Base-by-base conservation (phyloP, 2,113 vertebrate species). In the Petrocephalus microphthalmus region DNA sequence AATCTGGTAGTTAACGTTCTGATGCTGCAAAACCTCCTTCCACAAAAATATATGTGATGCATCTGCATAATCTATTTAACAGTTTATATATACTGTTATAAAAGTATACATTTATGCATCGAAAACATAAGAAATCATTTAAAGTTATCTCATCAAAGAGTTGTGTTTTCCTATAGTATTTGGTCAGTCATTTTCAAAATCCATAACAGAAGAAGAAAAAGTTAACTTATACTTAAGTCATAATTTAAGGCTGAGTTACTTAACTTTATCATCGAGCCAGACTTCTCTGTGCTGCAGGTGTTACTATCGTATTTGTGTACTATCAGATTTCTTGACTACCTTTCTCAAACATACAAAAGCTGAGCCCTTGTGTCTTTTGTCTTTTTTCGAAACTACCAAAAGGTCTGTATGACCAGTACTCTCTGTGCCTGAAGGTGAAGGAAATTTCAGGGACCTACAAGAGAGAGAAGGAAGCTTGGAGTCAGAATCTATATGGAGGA, bases 381-480 rank as follows among this genome's bases (percentile, higher is more conserved):
- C 60, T 29, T n/a, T 13, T 29, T 67, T 67, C 4, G 42, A 78
- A 37, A 78, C 33, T 42, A 78, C 29, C 33, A 42, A 78, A 37
- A 74, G 67, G 15, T 25, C 3, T 2, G 7, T 25, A 64, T 17
- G 13, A 42, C 37, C n/a, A 19, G 33, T 78, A 78, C 37, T 42
- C 33, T 78, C 5, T 42, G 33, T 2, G 13, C 15, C 33, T 42
- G 15, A 19, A 29, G 53, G 33, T 10, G 17, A 78, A 2, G 10
- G 17, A 78, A 78, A 74, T 33, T 19, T 37, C 3, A 37, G 10
- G 19, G 17, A 42, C 29, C 29, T 33, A 42, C 17, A 37, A 19
- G 37, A 78, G 71, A 87, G 8, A 94, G 91, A 91, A 93, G 94
- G 94, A 94, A 90, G 89, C 89, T 90, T 92, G 92, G 81, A 25